Percentiles rank a stretch among this genome's conserved stretches.
Conservation (phyloP, 2,113 vertebrate species). For the Oncorhynchus gorbuscha region DNA sequence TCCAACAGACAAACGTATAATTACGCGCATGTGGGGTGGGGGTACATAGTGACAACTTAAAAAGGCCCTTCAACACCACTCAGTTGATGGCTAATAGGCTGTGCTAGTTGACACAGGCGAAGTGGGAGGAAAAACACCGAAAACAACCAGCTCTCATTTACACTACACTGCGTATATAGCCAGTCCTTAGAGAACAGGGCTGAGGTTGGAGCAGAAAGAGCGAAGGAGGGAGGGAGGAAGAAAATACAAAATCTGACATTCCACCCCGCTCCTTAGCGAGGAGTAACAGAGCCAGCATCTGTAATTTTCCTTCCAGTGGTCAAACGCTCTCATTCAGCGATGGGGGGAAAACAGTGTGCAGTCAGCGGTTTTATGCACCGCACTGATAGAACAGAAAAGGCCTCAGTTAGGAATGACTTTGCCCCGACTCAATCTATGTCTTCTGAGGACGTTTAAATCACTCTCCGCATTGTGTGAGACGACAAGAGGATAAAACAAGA, state of each 20-base stretch:
- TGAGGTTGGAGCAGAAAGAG: not conserved
- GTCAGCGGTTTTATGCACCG: constrained; percentile 58
- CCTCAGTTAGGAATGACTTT: constrained; percentile 30
- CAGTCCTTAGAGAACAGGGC: constrained; percentile 40
- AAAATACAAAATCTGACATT: constrained; percentile 50
- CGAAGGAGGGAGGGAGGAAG: constrained; percentile 21
- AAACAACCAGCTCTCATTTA: constrained; percentile 61
- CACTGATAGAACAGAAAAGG: constrained; percentile 23
- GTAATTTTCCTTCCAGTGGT: constrained; percentile 69
- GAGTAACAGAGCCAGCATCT: constrained; percentile 43
- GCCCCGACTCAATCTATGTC: constrained; percentile 19
- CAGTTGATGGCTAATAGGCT: constrained; percentile 46
- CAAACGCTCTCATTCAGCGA: constrained; percentile 56
- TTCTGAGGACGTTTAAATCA: constrained; percentile 47
- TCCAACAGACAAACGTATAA: constrained; percentile 12
- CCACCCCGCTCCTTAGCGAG: constrained; percentile 41
- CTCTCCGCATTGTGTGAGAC: constrained; percentile 26
- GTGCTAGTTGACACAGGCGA: constrained; percentile 49
- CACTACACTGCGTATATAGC: constrained; percentile 50
- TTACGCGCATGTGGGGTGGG: constrained; percentile 15
- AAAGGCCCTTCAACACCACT: constrained; percentile 23
- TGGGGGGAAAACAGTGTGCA: constrained; percentile 34
- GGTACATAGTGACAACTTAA: constrained; percentile 22
- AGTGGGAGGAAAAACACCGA: constrained; percentile 22
- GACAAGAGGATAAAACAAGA: constrained; percentile 43